These are phyloP conservation scores for Cephus pygmeus DNA, from an alignment of 2,888 invertebrate genomes.

Conservation along the genomic window DNA sequence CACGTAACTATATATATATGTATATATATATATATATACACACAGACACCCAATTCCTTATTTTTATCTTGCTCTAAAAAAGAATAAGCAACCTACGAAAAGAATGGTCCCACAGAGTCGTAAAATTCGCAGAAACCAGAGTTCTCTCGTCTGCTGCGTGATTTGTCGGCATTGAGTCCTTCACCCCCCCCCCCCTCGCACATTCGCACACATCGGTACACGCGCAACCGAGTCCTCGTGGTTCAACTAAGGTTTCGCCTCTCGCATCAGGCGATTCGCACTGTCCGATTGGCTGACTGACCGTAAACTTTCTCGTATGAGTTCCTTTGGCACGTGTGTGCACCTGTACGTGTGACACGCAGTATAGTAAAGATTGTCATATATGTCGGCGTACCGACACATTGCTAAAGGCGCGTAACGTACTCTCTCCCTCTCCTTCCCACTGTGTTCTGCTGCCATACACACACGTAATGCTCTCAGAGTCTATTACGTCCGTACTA, in stretches of 20 bases:
- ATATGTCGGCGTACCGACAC: neutral
- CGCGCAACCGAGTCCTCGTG: neutral
- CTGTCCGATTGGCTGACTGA: neutral
- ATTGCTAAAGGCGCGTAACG: neutral
- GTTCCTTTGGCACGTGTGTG: neutral
- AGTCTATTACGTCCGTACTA: conserved; percentile 10
- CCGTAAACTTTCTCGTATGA: neutral
- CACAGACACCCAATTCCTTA: neutral
- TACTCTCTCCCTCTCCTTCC: neutral
- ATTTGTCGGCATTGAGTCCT: neutral
- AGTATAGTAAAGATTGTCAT: neutral
- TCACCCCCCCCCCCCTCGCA: neutral
- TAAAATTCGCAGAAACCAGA: neutral
- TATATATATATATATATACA: too few relatives aligned
- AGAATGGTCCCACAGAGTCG: neutral
- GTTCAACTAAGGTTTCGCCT: neutral
- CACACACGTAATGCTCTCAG: neutral
- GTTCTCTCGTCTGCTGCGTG: neutral
- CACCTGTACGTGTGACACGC: neutral
- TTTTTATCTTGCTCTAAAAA: neutral
- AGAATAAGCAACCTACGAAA: neutral
- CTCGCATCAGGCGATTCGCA: neutral
- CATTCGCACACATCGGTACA: neutral
- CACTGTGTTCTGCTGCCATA: neutral
- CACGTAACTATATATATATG: neutral